Conservation (phyloP, 2,888 invertebrate genomes). For the Euphydryas editha region DNA sequence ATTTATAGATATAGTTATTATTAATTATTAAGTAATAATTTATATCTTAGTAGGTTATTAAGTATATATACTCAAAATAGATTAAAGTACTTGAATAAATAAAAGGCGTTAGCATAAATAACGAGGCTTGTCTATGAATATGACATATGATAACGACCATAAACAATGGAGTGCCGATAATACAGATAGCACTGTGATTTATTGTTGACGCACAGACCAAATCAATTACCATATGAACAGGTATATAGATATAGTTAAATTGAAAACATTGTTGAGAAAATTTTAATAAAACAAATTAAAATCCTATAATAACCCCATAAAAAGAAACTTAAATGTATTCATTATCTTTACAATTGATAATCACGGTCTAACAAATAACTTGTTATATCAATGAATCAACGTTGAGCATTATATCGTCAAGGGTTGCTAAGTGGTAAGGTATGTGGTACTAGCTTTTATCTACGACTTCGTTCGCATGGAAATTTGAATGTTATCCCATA, state of each 20-base stretch:
- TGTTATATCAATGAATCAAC: too few species aligned
- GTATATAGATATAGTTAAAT: background rate
- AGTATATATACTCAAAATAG: conserved; percentile 11
- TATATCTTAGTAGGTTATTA: background rate
- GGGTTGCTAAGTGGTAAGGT: too few species aligned
- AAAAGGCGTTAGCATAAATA: conserved; percentile 49
- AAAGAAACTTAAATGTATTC: too few species aligned
- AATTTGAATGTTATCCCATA: too few species aligned
- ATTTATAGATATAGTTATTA: too few species aligned
- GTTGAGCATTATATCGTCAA: too few species aligned
- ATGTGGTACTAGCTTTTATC: too few species aligned
- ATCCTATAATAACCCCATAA: too few species aligned
- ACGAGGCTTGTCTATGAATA: conserved; percentile 49
- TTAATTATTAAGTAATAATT: background rate
- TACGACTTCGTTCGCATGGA: too few species aligned
- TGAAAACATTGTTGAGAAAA: background rate
- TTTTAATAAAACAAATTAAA: background rate
- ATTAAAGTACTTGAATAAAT: conserved; percentile 20
- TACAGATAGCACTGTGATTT: conserved; percentile 70
- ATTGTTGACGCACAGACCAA: conserved; percentile 61
- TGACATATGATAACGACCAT: conserved; percentile 71
- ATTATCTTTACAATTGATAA: too few species aligned
- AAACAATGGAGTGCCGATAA: conserved; percentile 73
- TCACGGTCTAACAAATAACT: too few species aligned
- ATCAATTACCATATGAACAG: conserved; percentile 60